phyloP scores from a whole-genome alignment of 35 echinoderm and acorn worm genomes.

The Acanthaster planci region DNA sequence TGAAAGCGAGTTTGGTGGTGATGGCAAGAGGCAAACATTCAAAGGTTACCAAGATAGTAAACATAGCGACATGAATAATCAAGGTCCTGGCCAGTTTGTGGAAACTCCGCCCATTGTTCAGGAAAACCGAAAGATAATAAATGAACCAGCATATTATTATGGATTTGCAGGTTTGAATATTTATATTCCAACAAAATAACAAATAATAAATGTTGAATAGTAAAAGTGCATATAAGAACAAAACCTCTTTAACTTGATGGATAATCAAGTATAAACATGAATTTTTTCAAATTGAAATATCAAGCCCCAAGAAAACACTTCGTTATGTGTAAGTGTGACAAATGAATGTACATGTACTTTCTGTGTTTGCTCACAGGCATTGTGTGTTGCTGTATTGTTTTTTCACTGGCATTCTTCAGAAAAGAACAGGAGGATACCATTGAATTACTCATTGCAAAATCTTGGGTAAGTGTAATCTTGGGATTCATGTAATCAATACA shows the following conservation, averaged over 20 bases:
- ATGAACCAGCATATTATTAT: slow-evolving; percentile 25
- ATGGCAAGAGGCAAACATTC: background rate
- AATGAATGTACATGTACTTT: background rate
- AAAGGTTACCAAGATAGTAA: background rate
- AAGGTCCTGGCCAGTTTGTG: background rate
- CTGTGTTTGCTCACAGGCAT: background rate
- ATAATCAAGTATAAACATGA: no score
- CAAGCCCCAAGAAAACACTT: no score
- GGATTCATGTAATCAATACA: no score
- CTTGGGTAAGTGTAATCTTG: background rate
- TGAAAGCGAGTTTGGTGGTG: background rate
- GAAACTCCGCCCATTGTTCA: background rate
- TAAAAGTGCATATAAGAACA: no score
- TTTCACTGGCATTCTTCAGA: slow-evolving; percentile 31
- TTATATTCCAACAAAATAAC: no score
- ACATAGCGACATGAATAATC: no score
- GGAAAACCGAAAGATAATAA: background rate
- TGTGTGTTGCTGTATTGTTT: slow-evolving; percentile 10
- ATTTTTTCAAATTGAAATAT: no score
- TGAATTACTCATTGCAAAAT: slow-evolving; percentile 44
- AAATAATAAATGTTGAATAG: no score
- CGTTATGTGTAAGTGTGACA: background rate
- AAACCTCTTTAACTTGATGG: background rate
- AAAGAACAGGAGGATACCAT: slow-evolving; percentile 50
- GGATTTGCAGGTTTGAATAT: slow-evolving; percentile 12